Evolutionary conservation across 2,888 invertebrate species (phyloP), one percentile per base, ranked within the genome.

Genomic region (Torymus tubicola): DNA sequence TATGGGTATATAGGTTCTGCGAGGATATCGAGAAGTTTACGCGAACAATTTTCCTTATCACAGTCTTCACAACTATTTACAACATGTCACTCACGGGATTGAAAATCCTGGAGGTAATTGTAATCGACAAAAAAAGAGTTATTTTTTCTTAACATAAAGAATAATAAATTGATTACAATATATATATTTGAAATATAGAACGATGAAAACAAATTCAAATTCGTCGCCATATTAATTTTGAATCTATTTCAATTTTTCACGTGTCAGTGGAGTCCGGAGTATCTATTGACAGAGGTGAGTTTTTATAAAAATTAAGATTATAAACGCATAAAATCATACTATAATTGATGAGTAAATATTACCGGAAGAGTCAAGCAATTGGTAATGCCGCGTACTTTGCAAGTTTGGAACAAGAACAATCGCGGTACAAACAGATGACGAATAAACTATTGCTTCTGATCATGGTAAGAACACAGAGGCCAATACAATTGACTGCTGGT

Each of bases 201-300:
- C 16, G 16, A 13, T 57, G 5, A 57, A 57, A 57, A 57, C 14
- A 16, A 57, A 57, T 58, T 16, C n/a, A 58, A 58, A 18, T 58
- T 60, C 8, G 12, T 16, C 0, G 0, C 21, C 4, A 0, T 80
- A 42, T 61, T 71, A 5, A 0, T 8, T 0, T 13, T 80, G 42
- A 70, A 63, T 57, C 14, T 65, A 4, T 16, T 72, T 31, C 63
- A 76, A 73, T 70, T 81, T 53, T 74, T 63, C 5, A 55, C 53
- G 2, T 70, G 65, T 13, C 81, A 81, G 42, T 81, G 78, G 77
- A 53, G 58, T n/a, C 81, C 81, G 0, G 73, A 81, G 55, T 14
- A 65, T 11, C 55, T 81, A n/a, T 18, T 76, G 18, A 67, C n/a
- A 5, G 76, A 80, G 50, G 80, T 80, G 67, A 71, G 55, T 14